Conservation (phyloP, 1,140 invertebrate species). For the Cotesia vestalis region DNA sequence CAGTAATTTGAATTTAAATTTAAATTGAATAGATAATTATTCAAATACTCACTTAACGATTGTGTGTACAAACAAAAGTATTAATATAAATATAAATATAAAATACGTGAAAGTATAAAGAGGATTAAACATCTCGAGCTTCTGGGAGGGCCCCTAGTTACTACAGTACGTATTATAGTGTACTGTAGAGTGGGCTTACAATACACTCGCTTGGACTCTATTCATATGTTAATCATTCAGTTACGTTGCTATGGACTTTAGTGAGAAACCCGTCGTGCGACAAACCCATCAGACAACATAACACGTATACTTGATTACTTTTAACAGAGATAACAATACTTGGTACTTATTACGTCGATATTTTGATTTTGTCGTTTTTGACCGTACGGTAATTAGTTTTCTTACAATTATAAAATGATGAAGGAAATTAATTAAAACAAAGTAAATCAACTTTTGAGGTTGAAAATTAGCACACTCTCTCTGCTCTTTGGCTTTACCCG, state of each 20-base stretch:
- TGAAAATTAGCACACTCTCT: no score
- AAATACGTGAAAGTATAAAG: constrained; percentile 37
- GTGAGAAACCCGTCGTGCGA: not conserved
- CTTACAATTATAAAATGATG: no score
- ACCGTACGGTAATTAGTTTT: no score
- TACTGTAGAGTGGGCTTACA: constrained; percentile 8
- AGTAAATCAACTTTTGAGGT: no score
- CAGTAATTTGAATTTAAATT: not conserved
- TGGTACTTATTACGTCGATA: not conserved
- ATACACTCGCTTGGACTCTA: constrained; percentile 22
- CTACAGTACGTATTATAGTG: no score
- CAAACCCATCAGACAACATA: constrained; percentile 11
- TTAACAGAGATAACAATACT: not conserved
- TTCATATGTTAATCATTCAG: constrained; percentile 37
- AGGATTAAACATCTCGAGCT: constrained; percentile 40
- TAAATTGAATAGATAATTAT: constrained; percentile 8
- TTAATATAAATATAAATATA: constrained; percentile 41
- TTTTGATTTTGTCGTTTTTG: no score
- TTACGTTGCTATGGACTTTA: constrained; percentile 7
- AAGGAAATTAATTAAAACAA: no score
- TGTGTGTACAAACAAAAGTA: constrained; percentile 34
- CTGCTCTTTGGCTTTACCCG: no score
- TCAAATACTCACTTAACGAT: constrained; percentile 4
- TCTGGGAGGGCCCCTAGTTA: constrained; percentile 19
- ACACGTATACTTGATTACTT: constrained; percentile 8